phyloP scores from a whole-genome alignment of 2,113 vertebrate genomes.

The Pterocles orientalis region DNA sequence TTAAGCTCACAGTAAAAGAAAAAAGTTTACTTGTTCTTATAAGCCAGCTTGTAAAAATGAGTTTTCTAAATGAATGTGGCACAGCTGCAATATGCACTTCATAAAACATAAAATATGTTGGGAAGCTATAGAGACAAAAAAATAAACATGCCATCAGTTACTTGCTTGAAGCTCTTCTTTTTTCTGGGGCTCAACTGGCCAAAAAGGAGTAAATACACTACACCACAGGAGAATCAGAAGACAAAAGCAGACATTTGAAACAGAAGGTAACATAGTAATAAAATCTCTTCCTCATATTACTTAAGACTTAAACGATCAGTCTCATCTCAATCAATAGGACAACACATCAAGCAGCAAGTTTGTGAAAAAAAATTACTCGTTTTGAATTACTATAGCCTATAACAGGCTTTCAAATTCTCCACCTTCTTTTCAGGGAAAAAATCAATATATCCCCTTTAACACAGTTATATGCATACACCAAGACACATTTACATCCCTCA shows the following conservation, averaged over 20 bases:
- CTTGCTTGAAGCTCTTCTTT: conserved; percentile 98
- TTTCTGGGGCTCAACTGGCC: conserved; percentile 93
- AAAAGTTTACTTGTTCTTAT: conserved; percentile 69
- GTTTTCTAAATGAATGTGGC: conserved; percentile 77
- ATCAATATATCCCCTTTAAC: neutral
- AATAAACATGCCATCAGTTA: conserved; percentile 93
- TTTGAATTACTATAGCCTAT: neutral
- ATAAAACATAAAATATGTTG: conserved; percentile 78
- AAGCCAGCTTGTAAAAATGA: conserved; percentile 70
- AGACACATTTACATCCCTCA: neutral
- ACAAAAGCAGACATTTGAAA: conserved; percentile 85
- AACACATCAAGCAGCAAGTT: neutral
- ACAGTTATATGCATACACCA: neutral
- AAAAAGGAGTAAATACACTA: conserved; percentile 95
- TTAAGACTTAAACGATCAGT: conserved; percentile 36
- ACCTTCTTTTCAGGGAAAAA: neutral
- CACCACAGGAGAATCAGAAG: conserved; percentile 78
- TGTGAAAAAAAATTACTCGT: neutral
- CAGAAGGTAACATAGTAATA: conserved; percentile 64
- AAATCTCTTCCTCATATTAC: conserved; percentile 55
- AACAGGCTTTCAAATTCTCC: neutral
- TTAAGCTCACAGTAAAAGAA: conserved; percentile 23
- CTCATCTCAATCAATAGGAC: conserved; percentile 40
- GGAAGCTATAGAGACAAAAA: conserved; percentile 79
- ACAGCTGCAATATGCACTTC: conserved; percentile 73